Base-by-base conservation (phyloP, 2,797 vertebrate species). In the Scolopax rusticola region DNA sequence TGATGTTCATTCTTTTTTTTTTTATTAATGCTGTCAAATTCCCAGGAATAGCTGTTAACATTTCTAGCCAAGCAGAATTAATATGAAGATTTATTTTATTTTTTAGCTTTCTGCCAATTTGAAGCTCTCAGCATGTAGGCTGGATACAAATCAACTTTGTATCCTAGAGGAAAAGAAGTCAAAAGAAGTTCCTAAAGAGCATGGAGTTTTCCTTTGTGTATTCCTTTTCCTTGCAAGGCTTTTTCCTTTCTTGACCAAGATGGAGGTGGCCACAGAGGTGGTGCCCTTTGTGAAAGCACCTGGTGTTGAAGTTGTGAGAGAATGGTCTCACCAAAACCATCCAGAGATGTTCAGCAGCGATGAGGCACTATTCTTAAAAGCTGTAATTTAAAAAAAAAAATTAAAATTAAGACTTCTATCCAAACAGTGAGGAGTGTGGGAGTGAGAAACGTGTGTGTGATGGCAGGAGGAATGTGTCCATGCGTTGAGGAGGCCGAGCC, bases 61-160 rank as follows among this genome's bases (percentile, higher is more conserved):
- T 60, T 87, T 77, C 77, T 17, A 78, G 81, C 87, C 91, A 90
- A 92, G 77, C 45, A 64, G 86, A 93, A 71, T 84, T 32, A 64
- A 48, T 24, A 11, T 0, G 6, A 68, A 61, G 36, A 12, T 7
- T 51, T 47, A 47, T 50, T 28, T 56, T 8, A 28, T 69, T 78
- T 74, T 54, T 3, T 5, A 59, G 0, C 38, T 83, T 73, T 13
- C 28, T 89, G 74, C 65, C 48, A 45, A 4, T 68, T 28, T 54
- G 73, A 63, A 43, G 53, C 43, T 87, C 53, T 40, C 16, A 16
- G n/a, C 10, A 4, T 48, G 4, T 48, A 18, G 17, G 24, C 75
- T 93, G 91, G 65, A 24, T 60, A 60, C 57, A 47, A 30, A 3
- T 27, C 0, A 12, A 38, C 76, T 67, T 59, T n/a, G 56, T 28